Percentiles rank a stretch among this genome's conserved stretches.
Evolutionary conservation across 2,797 vertebrate species (phyloP).

Genomic region (Eleutherodactylus coqui): DNA sequence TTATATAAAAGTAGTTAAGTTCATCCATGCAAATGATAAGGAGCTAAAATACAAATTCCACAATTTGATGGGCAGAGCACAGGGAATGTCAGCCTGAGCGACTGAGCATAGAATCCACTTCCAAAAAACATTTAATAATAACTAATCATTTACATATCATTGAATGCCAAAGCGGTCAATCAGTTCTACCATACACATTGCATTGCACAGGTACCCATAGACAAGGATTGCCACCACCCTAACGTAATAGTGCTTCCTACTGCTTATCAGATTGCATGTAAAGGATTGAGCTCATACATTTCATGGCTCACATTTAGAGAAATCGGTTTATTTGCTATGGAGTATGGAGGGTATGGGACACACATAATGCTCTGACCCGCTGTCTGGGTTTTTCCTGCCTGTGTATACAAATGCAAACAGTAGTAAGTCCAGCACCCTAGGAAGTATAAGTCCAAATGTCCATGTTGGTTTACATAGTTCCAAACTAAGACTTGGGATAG

Average conservation of each 20-base stretch:
- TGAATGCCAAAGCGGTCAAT: not conserved
- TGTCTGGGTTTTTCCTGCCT: too few relatives aligned
- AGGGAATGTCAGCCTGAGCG: conserved; percentile 15
- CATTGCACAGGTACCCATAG: not conserved
- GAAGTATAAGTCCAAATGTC: too few relatives aligned
- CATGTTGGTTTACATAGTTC: too few relatives aligned
- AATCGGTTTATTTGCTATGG: not conserved
- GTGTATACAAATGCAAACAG: too few relatives aligned
- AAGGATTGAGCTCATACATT: not conserved
- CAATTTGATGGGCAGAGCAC: not conserved
- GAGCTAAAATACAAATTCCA: not conserved
- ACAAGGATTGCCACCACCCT: not conserved
- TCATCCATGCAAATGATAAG: not conserved
- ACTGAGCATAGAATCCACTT: not conserved
- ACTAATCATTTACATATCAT: conserved; percentile 14
- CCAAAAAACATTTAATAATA: not conserved
- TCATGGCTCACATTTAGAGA: not conserved
- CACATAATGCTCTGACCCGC: too few relatives aligned
- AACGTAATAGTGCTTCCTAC: not conserved
- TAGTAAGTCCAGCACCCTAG: too few relatives aligned
- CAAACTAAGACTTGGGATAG: too few relatives aligned
- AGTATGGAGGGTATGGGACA: not conserved
- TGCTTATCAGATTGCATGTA: not conserved
- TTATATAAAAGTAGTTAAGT: not conserved
- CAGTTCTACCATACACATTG: not conserved